Evolutionary conservation across 2,113 vertebrate genomes (phyloP), one percentile per base, ranked within the genome.

Genomic region (Forbesichthys papilliferus): DNA sequence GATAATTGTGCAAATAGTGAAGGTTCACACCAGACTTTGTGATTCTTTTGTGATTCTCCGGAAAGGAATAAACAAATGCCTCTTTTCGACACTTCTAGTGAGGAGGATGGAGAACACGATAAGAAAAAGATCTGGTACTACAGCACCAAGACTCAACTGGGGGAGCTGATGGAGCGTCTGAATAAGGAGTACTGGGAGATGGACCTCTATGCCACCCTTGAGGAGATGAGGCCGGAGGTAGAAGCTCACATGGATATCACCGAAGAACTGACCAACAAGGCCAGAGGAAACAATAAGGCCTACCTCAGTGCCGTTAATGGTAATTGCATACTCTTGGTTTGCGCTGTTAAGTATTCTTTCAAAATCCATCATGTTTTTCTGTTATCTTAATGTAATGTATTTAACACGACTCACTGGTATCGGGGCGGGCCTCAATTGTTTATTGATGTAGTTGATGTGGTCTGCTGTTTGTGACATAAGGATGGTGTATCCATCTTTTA

Each of bases 91-190:
- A 1, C 33, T 51, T 51, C 11, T 77, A 94, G 98, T 61, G 98
- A 99, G 86, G 96, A 98, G 85, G 96, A 99, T 18, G 95, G 94
- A 53, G 95, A 97, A 82, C 93, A 95, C 14, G 93, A 95, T 69
- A 93, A 94, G 68, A 99, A 98, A 86, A 95, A 90, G 87, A 95
- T 96, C 86, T 99, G 96, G 98, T 99, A 99, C 90, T 99, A 95
- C 69, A 99, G 96, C 93, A 95, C 94, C 79, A 96, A 94, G 82
- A 87, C 93, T 5, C 98, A 99, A 87, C 90, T 99, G 84, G 92
- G 92, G 66, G 96, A 97, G 82, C 88, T 99, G 80, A 85, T 94
- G 69, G 94, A 94, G 75, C 83, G 91, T 78, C 87, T 99, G 85
- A 96, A 99, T 86, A 95, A 94, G 85, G 94, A 94, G 74, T 96